Base-by-base conservation (phyloP, 2,113 vertebrate genomes). In the Catagonus wagneri region DNA sequence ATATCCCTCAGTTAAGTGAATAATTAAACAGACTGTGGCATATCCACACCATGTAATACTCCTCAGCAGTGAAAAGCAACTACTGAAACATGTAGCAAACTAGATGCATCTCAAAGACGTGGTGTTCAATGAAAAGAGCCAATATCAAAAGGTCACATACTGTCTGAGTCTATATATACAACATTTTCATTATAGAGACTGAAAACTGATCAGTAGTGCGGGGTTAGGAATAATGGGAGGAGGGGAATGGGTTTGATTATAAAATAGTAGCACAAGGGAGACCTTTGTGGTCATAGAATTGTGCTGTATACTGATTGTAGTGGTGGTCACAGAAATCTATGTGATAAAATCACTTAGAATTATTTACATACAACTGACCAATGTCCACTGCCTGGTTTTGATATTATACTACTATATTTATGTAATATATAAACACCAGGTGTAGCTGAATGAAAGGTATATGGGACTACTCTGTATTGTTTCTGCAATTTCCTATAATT, bases 281-380 rank as follows among this genome's bases (percentile, higher is more conserved):
- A 68, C n/a, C 9, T 56, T 78, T 63, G 22, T 71, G 25, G 27
- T 54, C 3, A 84, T 7, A 84, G 29, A 71, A 89, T 20, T 72
- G 29, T 50, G 68, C 65, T 72, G 12, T 44, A 79, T 71, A 61
- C 71, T 54, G 10, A 44, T 39, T 54, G 12, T 17, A 44, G n/a
- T 56, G 72, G 14, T 79, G 32, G 39, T 90, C 60, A 91, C 27
- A 91, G 54, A 71, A 78, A 63, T 56, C 22, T 76, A 78, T 34
- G 16, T 54, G 52, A 84, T 85, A 58, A 90, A 90, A 90, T 93
- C 22, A 84, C 65, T 79, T 71, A 36, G 58, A 80, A 81, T 58
- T 87, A 79, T 12, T 50, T 2, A 56, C 23, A 90, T 72, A 61
- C 27, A 54, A 56, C 10, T 56, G 29, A 25, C 10, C 34, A 80